Conservation (phyloP, 2,888 invertebrate species). For the Chrysina gloriosa region DNA sequence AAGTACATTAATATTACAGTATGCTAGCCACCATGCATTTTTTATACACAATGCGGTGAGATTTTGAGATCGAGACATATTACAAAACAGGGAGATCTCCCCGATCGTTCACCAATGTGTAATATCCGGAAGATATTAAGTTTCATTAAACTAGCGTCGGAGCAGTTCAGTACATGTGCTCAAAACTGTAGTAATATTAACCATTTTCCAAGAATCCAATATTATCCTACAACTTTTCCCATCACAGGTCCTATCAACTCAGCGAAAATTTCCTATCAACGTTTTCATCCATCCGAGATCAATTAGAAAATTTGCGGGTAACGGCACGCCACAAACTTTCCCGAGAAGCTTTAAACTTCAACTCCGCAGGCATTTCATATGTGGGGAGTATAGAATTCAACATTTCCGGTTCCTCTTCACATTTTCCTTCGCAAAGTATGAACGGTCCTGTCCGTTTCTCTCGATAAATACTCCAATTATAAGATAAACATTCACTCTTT, state of each 20-base stretch:
- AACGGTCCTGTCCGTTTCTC: neutral
- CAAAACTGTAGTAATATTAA: no score
- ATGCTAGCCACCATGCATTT: no score
- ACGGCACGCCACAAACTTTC: neutral
- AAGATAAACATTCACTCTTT: slow-evolving; percentile 5
- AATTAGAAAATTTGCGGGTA: neutral
- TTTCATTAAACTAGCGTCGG: no score
- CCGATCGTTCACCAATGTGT: no score
- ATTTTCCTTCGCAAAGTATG: neutral
- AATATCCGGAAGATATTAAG: no score
- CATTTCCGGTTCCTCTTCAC: neutral
- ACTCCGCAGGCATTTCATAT: neutral
- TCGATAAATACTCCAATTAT: neutral
- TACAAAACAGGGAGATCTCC: no score
- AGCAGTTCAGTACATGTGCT: no score
- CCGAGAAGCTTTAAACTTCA: slow-evolving; percentile 3
- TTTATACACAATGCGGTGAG: no score
- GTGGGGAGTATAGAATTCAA: neutral
- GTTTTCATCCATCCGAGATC: neutral
- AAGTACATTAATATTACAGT: no score
- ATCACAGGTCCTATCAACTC: neutral
- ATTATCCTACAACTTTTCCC: neutral
- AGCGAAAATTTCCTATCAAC: neutral
- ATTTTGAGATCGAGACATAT: no score
- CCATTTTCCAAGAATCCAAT: neutral